A percentile compares a stretch with the other conserved stretches of the same genome.
Conservation (phyloP, 2,797 vertebrate genomes). For the Sebastes cheni region DNA sequence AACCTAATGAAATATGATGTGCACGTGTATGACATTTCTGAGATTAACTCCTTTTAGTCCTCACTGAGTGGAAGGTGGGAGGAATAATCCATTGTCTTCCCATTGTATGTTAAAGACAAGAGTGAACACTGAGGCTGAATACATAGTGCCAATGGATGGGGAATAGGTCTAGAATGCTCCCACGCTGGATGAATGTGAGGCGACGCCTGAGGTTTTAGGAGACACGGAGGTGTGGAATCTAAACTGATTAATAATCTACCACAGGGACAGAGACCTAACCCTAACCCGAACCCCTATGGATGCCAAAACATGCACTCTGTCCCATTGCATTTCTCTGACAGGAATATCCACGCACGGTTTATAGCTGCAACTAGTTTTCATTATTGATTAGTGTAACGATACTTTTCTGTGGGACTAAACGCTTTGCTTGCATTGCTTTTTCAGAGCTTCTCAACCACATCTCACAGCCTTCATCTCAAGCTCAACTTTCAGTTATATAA, state of each 20-base stretch:
- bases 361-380: background rate
- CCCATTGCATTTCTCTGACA: background rate
- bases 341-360: background rate
- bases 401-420: background rate
- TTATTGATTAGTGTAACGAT: background rate
- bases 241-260: constrained; percentile 26
- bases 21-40: constrained; percentile 14
- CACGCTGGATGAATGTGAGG: constrained; percentile 21
- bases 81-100: constrained; percentile 51
- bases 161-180: constrained; percentile 23
- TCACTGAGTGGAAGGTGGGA: constrained; percentile 33
- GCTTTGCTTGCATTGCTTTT: background rate
- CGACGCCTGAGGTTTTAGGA: constrained; percentile 18
- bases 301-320: constrained; percentile 13
- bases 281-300: background rate
- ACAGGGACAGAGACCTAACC: background rate
- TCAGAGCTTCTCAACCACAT: background rate
- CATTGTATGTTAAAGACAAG: constrained; percentile 41
- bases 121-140: constrained; percentile 11
- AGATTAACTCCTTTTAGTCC: constrained; percentile 29
- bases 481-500: background rate
- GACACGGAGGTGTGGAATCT: constrained; percentile 13
- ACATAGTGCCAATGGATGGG: constrained; percentile 15
- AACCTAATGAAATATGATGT: constrained; percentile 42
- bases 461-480: background rate